phyloP scores from a whole-genome alignment of 2,888 invertebrate species.

The Lampropteryx suffumata region DNA sequence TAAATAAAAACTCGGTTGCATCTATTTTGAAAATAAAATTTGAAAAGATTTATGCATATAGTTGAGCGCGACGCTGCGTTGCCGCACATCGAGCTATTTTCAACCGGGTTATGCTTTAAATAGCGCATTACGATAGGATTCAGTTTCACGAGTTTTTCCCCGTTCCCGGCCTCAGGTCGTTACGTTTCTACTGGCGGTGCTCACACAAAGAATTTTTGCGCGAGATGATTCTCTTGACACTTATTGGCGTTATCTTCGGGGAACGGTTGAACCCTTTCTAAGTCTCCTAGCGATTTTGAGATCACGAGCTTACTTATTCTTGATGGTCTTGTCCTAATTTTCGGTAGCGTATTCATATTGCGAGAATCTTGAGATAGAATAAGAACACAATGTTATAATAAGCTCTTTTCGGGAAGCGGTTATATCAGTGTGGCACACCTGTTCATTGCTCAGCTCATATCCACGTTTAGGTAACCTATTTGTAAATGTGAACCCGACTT shows the following conservation, averaged over 20 bases:
- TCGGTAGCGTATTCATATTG: slow-evolving; percentile 15
- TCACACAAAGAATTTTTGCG: slow-evolving; percentile 68
- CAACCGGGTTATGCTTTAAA: slow-evolving; percentile 81
- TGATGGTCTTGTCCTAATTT: slow-evolving; percentile 21
- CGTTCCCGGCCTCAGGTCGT: slow-evolving; percentile 67
- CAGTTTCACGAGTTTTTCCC: slow-evolving; percentile 82
- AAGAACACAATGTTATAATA: slow-evolving; percentile 6
- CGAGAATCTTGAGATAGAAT: neutral
- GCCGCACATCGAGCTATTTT: slow-evolving; percentile 79
- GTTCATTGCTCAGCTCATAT: slow-evolving; percentile 37
- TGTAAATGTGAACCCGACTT: slow-evolving; percentile 31
- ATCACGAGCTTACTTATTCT: slow-evolving; percentile 30
- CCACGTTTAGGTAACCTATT: slow-evolving; percentile 39
- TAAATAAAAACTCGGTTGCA: slow-evolving; percentile 65
- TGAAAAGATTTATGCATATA: slow-evolving; percentile 79
- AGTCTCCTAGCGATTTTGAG: slow-evolving; percentile 36
- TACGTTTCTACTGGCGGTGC: slow-evolving; percentile 63
- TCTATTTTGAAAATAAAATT: slow-evolving; percentile 75
- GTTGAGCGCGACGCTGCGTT: slow-evolving; percentile 74
- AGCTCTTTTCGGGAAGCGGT: slow-evolving; percentile 20
- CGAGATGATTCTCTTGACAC: slow-evolving; percentile 59
- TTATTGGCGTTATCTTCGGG: slow-evolving; percentile 49
- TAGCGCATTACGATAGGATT: slow-evolving; percentile 82
- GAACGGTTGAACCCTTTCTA: slow-evolving; percentile 40
- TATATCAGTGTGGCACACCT: slow-evolving; percentile 43